Evolutionary conservation across 2,797 vertebrate species (phyloP).

Genomic region (Acipenser oxyrinchus): DNA sequence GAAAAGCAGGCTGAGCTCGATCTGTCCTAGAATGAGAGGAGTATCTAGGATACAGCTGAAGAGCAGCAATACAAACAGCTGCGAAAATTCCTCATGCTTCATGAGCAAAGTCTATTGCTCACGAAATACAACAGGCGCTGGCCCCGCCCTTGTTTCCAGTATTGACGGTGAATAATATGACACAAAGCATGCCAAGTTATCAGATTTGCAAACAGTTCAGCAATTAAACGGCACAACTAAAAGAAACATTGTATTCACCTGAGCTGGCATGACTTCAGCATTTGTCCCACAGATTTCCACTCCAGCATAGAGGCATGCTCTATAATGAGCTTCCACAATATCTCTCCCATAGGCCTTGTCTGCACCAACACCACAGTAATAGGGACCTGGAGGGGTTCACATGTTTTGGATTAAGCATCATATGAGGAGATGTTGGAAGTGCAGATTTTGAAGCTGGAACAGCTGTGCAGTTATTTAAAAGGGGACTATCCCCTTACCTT

Average conservation of each 20-base stretch:
- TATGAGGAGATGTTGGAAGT: too few species aligned
- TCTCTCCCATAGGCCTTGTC: conserved; percentile 92
- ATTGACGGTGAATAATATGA: too few species aligned
- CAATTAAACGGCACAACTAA: not conserved
- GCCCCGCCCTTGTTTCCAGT: not conserved
- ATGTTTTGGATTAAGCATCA: too few species aligned
- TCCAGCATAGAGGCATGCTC: conserved; percentile 87
- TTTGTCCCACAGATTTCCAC: conserved; percentile 89
- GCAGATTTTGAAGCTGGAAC: too few species aligned
- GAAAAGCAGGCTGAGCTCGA: too few species aligned
- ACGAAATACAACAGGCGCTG: not conserved
- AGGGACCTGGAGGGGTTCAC: conserved; percentile 64
- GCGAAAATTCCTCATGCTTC: too few species aligned
- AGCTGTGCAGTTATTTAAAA: too few species aligned
- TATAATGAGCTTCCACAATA: conserved; percentile 89
- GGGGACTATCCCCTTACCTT: conserved; percentile 59
- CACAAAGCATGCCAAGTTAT: too few species aligned
- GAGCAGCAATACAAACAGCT: too few species aligned
- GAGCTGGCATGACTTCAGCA: conserved; percentile 95
- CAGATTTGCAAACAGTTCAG: too few species aligned
- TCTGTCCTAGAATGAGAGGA: not conserved
- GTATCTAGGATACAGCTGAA: conserved; percentile 1
- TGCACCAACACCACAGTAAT: conserved; percentile 91
- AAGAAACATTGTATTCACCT: conserved; percentile 57
- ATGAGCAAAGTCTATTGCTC: too few species aligned